Evolutionary conservation across 2,888 invertebrate genomes (phyloP), one percentile per base, ranked within the genome.

Genomic region (Gasteruption jaculator): DNA sequence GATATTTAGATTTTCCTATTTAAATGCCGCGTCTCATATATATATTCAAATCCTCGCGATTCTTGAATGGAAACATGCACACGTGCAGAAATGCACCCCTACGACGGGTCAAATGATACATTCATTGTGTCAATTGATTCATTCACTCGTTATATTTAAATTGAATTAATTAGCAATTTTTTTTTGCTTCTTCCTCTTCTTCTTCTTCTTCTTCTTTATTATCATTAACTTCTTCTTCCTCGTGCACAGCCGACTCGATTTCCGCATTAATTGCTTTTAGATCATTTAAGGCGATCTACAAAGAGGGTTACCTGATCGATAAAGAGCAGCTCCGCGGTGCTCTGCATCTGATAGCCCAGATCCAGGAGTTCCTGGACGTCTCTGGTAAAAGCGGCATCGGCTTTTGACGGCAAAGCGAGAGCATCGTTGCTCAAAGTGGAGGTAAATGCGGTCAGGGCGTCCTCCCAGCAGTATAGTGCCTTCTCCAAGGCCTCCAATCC

Each of bases 401-500:
- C 90, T 12, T 86, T 83, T 15, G 87, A 85, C 7, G 88, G 83
- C 51, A 90, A 77, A 21, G 85, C 81, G 31, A 83, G 73, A 1
- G 84, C 78, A 19, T 66, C 67, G 57, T 80, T 76, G 61, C 79
- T 76, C 38, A 79, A 76, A 46, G 71, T 64, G 12, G 80, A 73
- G 25, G 81, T 79, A 64, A 91, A 91, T 25, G 87, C 82, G 0
- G 86, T 83, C 52, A 95, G 73, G 8, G 94, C 93, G 72, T 95
- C 93, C 71, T 96, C 94, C 94, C 94, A 95, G 68, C 87, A 91
- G 65, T 86, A 88, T 53, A 95, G 87, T 48, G 91, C 91, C 12
- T 87, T 86, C 63, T 92, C 92, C 54, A 95, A 71, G 1, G 93
- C 90, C 71, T 95, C 94, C 85, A 95, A 86, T 24, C 93, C 91